These are phyloP conservation scores for Zosterops borbonicus DNA, from an alignment of 2,113 vertebrate genomes.

Conservation along the genomic window DNA sequence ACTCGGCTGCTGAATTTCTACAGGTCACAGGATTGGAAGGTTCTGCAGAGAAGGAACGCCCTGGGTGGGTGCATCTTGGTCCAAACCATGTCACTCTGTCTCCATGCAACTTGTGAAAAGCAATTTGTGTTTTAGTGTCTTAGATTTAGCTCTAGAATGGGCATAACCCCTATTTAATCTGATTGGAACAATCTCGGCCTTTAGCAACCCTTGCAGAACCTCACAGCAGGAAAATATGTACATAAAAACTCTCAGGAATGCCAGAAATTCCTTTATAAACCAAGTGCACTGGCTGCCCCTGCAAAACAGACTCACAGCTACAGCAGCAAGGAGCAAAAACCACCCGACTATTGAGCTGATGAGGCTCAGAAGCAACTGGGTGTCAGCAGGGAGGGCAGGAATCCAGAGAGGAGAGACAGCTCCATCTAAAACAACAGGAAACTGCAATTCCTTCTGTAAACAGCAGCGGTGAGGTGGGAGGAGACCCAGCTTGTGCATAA, in stretches of 20 bases:
- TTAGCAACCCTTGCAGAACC: neutral
- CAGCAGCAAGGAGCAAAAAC: neutral
- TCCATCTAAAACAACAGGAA: conserved; percentile 56
- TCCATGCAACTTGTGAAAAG: neutral
- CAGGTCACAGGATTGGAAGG: fast-evolving
- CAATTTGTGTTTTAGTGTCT: neutral
- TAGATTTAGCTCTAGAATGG: neutral
- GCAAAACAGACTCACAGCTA: neutral
- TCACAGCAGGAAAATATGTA: neutral
- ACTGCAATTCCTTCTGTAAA: conserved; percentile 44
- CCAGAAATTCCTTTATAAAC: neutral
- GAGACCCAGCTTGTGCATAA: conserved; percentile 17
- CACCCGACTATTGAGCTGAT: neutral
- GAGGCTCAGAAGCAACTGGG: neutral
- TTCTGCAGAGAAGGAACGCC: neutral
- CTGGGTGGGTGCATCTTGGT: neutral
- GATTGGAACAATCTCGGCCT: neutral
- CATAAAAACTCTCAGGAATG: neutral
- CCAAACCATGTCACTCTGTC: neutral
- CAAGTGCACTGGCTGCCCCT: neutral
- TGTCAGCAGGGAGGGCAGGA: neutral
- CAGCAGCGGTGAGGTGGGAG: conserved; percentile 38
- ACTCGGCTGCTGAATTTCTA: neutral
- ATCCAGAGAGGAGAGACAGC: neutral
- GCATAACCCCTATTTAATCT: neutral